A percentile compares a stretch with the other conserved stretches of the same genome.
Conservation (phyloP, 2,888 invertebrate genomes). For the Parasteatoda lunata region DNA sequence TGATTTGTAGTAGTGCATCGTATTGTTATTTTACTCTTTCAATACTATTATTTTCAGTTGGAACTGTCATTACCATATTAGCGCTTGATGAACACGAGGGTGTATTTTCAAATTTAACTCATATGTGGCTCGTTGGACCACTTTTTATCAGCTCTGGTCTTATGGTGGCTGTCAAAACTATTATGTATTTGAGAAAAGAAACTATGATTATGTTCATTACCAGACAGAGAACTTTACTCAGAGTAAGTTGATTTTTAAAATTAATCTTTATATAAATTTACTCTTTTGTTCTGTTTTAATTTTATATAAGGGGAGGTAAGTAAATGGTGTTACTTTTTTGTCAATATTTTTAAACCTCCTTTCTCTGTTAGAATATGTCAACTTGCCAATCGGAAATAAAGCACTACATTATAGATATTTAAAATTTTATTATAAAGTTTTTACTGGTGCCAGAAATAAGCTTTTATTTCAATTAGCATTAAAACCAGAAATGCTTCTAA, state of each 20-base stretch:
- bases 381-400: background rate
- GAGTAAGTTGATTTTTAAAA: slow-evolving; percentile 55
- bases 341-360: background rate
- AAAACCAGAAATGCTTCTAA: no score
- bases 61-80: slow-evolving; percentile 70
- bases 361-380: background rate
- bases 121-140: slow-evolving; percentile 71
- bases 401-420: no score
- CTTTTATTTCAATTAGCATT: no score
- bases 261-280: background rate
- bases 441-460: no score
- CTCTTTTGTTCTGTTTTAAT: background rate
- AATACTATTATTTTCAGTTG: slow-evolving; percentile 69
- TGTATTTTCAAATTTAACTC: slow-evolving; percentile 69
- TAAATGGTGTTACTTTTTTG: no score
- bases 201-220: slow-evolving; percentile 69
- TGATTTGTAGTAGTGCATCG: slow-evolving; percentile 70
- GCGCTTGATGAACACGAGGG: slow-evolving; percentile 68
- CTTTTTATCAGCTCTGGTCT: slow-evolving; percentile 70
- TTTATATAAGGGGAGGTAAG: background rate
- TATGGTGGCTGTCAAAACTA: slow-evolving; percentile 71
- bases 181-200: slow-evolving; percentile 70
- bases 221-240: slow-evolving; percentile 69
- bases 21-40: slow-evolving; percentile 70
- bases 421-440: no score